These are phyloP conservation scores for Formica selysi DNA, from an alignment of 1,140 invertebrate species.

Conservation along the genomic window DNA sequence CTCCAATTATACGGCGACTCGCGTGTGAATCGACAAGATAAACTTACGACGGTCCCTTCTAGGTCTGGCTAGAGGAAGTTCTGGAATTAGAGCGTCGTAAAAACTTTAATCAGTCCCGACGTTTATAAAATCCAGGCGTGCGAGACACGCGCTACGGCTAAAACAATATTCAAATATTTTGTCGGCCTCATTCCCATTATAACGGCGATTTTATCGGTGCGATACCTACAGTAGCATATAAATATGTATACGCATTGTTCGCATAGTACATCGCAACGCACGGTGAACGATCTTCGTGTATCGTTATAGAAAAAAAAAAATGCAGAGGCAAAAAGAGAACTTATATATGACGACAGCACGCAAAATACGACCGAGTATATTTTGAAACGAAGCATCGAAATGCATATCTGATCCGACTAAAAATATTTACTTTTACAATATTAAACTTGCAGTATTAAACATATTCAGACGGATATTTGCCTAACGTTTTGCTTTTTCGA, in stretches of 20 bases:
- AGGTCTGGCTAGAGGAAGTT: constrained; percentile 13
- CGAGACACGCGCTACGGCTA: not conserved
- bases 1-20: constrained; percentile 28
- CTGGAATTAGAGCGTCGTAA: constrained; percentile 38
- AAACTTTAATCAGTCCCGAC: constrained; percentile 43
- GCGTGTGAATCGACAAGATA: constrained; percentile 26
- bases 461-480: not conserved
- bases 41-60: constrained; percentile 15
- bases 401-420: constrained; percentile 24
- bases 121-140: constrained; percentile 4
- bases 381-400: constrained; percentile 43
- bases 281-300: constrained; percentile 35
- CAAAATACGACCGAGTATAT: constrained; percentile 10
- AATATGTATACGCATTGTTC: constrained; percentile 62
- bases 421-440: constrained; percentile 16
- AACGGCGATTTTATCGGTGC: constrained; percentile 51
- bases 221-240: constrained; percentile 35
- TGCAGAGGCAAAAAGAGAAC: constrained; percentile 22
- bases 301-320: constrained; percentile 41
- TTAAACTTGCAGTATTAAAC: constrained; percentile 34
- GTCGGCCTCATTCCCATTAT: constrained; percentile 17
- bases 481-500: constrained; percentile 8
- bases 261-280: constrained; percentile 49
- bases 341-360: constrained; percentile 14
- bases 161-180: constrained; percentile 40